A percentile compares a stretch with the other conserved stretches of the same genome.
These are phyloP conservation scores for Cydia amplana DNA, from an alignment of 1,140 invertebrate genomes.

Conservation along the genomic window DNA sequence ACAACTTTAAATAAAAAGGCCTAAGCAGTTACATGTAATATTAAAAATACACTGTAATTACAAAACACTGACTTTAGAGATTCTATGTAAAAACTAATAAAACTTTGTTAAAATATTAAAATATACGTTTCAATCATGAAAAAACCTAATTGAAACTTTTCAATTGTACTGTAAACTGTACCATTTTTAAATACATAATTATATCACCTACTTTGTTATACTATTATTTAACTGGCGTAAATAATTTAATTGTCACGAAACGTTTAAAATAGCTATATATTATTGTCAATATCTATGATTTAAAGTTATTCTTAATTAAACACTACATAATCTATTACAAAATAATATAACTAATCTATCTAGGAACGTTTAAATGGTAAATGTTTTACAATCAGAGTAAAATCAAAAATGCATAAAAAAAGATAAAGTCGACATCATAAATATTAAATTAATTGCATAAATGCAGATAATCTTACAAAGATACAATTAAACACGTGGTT, in stretches of 20 bases:
- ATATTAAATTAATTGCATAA: background rate
- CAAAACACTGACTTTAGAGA: constrained; percentile 16
- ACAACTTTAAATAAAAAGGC: too few species aligned
- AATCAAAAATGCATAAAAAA: constrained; percentile 9
- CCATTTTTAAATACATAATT: background rate
- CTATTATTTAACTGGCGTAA: constrained; percentile 1
- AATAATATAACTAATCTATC: background rate
- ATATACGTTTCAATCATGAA: background rate
- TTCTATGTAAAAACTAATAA: background rate
- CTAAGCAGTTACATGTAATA: too few species aligned
- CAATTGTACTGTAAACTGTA: background rate
- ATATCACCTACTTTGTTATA: background rate
- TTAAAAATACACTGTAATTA: background rate
- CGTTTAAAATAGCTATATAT: background rate
- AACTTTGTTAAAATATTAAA: background rate
- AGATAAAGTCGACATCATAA: background rate
- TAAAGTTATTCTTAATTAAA: background rate
- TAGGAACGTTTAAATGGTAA: constrained; percentile 17
- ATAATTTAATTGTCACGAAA: background rate
- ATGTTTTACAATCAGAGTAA: constrained; percentile 1
- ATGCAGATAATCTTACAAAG: background rate
- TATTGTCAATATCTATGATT: constrained; percentile 1
- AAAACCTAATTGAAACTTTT: background rate
- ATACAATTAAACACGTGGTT: background rate
- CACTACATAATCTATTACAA: background rate